Conservation (phyloP, 2,797 vertebrate species). For the Pogonophryne albipinna region DNA sequence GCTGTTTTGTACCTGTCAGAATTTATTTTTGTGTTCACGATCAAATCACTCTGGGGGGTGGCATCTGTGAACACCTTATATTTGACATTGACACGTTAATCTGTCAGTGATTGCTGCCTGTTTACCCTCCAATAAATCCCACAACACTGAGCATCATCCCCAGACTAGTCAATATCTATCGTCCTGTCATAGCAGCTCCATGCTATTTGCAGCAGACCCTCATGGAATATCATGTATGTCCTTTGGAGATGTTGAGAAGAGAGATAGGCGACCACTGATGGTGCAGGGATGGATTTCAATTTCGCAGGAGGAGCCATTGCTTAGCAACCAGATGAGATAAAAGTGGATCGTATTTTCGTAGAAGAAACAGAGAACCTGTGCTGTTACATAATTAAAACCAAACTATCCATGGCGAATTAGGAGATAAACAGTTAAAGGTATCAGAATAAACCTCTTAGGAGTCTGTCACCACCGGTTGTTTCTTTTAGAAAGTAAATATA, state of each 20-base stretch:
- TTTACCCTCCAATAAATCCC: constrained; percentile 26
- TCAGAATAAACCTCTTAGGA: constrained; percentile 3
- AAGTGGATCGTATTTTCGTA: constrained; percentile 64
- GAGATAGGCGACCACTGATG: constrained; percentile 54
- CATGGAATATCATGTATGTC: constrained; percentile 53
- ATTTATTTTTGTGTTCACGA: background rate
- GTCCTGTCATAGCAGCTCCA: constrained; percentile 32
- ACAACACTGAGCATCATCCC: constrained; percentile 16
- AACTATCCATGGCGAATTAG: constrained; percentile 33
- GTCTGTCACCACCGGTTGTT: background rate
- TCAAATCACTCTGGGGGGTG: background rate
- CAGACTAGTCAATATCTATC: constrained; percentile 23
- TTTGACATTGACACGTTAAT: constrained; percentile 22
- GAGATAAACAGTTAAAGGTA: constrained; percentile 9
- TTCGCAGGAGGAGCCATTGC: constrained; percentile 80
- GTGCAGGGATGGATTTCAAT: constrained; percentile 75
- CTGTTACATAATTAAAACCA: constrained; percentile 62
- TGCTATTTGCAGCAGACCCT: constrained; percentile 57
- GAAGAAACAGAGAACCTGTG: constrained; percentile 54
- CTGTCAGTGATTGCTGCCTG: constrained; percentile 36
- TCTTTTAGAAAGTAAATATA: constrained; percentile 9
- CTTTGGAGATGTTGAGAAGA: constrained; percentile 52
- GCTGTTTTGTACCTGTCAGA: constrained; percentile 44
- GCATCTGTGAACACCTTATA: background rate
- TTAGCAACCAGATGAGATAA: constrained; percentile 83